Conservation (phyloP, 2,113 vertebrate species). For the Tonatia bakeri region DNA sequence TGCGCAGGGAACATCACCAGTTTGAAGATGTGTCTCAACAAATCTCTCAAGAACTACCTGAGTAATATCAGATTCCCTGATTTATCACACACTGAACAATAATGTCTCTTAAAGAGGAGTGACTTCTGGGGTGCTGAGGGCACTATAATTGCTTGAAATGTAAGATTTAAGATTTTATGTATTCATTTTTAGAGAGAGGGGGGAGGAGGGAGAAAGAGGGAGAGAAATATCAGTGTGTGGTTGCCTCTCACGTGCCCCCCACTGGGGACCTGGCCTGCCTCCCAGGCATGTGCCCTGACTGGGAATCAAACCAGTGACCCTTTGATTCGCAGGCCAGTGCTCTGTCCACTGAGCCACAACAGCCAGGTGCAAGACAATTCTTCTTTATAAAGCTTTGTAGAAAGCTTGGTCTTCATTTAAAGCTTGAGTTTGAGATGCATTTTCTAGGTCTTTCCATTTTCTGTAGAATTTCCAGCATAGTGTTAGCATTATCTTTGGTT, state of each 20-base stretch:
- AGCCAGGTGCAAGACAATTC: not conserved
- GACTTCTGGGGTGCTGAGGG: not conserved
- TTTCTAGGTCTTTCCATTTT: slow-evolving; percentile 18
- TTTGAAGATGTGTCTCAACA: not conserved
- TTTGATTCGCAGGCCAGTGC: no score
- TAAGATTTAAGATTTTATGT: not conserved
- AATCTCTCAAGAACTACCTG: not conserved
- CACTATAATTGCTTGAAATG: not conserved
- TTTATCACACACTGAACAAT: not conserved
- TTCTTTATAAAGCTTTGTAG: not conserved
- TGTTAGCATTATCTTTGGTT: not conserved
- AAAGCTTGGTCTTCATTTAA: slow-evolving; percentile 17
- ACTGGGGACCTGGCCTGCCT: no score
- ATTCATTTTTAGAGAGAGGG: no score
- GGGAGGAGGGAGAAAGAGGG: no score
- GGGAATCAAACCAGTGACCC: no score
- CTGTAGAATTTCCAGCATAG: not conserved
- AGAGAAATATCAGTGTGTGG: no score
- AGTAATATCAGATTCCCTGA: not conserved
- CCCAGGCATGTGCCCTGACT: no score
- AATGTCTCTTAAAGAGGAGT: not conserved
- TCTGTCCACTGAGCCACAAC: no score
- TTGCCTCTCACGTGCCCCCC: no score
- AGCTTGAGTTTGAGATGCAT: not conserved
- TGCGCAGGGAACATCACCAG: not conserved